A percentile compares a stretch with the other conserved stretches of the same genome.
phyloP scores from a whole-genome alignment of 37 sponge, comb jelly and placozoan species.

The Lycopodina hypogea region DNA sequence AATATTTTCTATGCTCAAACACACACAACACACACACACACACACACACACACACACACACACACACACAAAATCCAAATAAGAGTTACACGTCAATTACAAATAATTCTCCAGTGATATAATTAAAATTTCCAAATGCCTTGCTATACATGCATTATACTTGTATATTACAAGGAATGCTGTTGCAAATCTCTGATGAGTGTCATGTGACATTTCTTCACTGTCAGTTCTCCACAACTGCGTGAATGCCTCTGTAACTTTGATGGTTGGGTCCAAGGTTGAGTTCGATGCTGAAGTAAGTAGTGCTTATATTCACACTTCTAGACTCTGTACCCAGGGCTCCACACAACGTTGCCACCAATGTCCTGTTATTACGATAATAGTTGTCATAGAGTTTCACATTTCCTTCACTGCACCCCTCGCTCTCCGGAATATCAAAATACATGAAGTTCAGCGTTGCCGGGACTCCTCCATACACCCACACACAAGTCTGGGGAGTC shows the following conservation, averaged over 20 bases:
- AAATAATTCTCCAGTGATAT: too few species aligned
- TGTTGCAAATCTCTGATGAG: too few species aligned
- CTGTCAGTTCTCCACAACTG: neutral
- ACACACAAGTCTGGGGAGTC: neutral
- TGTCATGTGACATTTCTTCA: too few species aligned
- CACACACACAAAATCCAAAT: too few species aligned
- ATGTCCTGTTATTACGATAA: neutral
- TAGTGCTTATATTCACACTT: neutral
- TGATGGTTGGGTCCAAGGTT: neutral
- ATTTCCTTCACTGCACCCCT: neutral
- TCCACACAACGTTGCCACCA: slow-evolving; percentile 7
- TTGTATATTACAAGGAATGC: too few species aligned
- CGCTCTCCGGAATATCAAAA: slow-evolving; percentile 19
- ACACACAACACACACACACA: too few species aligned
- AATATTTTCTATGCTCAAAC: too few species aligned
- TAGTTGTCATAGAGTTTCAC: neutral
- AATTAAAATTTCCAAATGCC: too few species aligned
- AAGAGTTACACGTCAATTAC: too few species aligned
- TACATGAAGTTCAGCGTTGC: slow-evolving; percentile 4
- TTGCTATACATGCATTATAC: too few species aligned
- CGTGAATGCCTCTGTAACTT: slow-evolving; percentile 17
- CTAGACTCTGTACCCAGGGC: neutral
- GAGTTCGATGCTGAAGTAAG: neutral
- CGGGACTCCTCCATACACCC: neutral
- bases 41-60: too few species aligned